Percentiles rank a stretch among this genome's conserved stretches.
Evolutionary conservation across 2,797 vertebrate species (phyloP).

Genomic region (Helarctos malayanus): DNA sequence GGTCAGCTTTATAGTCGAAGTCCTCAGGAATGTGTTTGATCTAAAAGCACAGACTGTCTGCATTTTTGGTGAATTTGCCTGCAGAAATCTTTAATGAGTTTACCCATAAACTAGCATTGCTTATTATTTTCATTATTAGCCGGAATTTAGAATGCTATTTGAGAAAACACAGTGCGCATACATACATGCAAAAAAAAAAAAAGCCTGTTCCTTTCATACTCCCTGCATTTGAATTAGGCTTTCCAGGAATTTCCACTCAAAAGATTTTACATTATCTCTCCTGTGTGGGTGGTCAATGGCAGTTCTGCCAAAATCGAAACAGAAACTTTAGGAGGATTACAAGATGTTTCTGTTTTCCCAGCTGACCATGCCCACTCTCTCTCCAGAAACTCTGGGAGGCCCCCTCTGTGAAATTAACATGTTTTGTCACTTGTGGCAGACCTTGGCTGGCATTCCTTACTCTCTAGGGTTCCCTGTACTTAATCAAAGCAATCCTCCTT

Average conservation of each 20-base stretch:
- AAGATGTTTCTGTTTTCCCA: slow-evolving; percentile 68
- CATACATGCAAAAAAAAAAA: background rate
- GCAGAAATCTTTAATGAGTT: slow-evolving; percentile 68
- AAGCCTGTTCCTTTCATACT: background rate
- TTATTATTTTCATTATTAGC: slow-evolving; percentile 67
- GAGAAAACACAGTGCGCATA: background rate
- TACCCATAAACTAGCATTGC: slow-evolving; percentile 19
- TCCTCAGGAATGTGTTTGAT: slow-evolving; percentile 51
- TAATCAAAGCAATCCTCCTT: slow-evolving; percentile 77
- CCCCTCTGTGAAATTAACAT: slow-evolving; percentile 72
- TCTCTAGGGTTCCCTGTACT: slow-evolving; percentile 64
- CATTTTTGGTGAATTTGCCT: slow-evolving; percentile 37
- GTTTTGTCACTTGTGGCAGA: slow-evolving; percentile 63
- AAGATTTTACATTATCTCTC: slow-evolving; percentile 34
- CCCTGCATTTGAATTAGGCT: slow-evolving; percentile 52
- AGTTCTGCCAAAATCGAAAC: slow-evolving; percentile 70
- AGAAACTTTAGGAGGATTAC: slow-evolving; percentile 68
- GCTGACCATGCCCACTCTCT: slow-evolving; percentile 14
- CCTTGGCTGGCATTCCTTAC: background rate
- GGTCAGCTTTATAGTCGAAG: slow-evolving; percentile 13
- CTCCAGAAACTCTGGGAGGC: slow-evolving; percentile 23
- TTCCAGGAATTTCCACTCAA: slow-evolving; percentile 64
- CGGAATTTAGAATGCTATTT: slow-evolving; percentile 54
- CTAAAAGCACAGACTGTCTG: background rate
- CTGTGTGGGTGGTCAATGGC: slow-evolving; percentile 63